Conservation (phyloP, 2,797 vertebrate genomes). For the Tadarida brasiliensis region DNA sequence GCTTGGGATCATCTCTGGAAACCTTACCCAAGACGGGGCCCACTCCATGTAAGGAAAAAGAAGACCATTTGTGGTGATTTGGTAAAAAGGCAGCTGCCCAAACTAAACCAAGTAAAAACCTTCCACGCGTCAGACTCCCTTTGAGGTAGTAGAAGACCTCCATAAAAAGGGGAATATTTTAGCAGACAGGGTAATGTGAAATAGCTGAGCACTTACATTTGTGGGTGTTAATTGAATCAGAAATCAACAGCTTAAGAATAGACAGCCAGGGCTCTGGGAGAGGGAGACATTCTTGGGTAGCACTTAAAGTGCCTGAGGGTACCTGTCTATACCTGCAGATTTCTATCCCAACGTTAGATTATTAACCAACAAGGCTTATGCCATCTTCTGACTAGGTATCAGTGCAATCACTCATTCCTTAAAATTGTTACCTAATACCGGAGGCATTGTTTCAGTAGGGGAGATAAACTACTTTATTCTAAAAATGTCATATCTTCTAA, state of each 20-base stretch:
- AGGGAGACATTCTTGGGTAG: neutral
- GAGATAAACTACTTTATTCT: neutral
- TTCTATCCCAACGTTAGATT: neutral
- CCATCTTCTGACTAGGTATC: neutral
- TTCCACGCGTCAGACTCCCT: neutral
- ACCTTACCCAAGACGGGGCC: neutral
- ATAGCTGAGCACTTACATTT: neutral
- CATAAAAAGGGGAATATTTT: neutral
- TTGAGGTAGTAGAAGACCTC: neutral
- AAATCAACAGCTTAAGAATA: conserved; percentile 6
- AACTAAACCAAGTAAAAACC: neutral
- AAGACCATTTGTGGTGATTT: neutral
- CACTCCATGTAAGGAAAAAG: neutral
- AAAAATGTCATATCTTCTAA: neutral
- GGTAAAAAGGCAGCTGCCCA: neutral
- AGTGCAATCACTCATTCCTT: neutral
- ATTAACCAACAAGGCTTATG: neutral
- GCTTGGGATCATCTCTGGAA: neutral
- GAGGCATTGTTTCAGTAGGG: neutral
- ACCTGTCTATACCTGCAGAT: neutral
- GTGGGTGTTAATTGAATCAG: neutral
- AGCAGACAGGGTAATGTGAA: neutral
- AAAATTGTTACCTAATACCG: neutral
- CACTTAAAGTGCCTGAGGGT: neutral
- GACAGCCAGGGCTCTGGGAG: neutral